A percentile compares a stretch with the other conserved stretches of the same genome.
These are phyloP conservation scores for Leptinotarsa lineolata DNA, from an alignment of 1,140 invertebrate genomes.

Conservation along the genomic window DNA sequence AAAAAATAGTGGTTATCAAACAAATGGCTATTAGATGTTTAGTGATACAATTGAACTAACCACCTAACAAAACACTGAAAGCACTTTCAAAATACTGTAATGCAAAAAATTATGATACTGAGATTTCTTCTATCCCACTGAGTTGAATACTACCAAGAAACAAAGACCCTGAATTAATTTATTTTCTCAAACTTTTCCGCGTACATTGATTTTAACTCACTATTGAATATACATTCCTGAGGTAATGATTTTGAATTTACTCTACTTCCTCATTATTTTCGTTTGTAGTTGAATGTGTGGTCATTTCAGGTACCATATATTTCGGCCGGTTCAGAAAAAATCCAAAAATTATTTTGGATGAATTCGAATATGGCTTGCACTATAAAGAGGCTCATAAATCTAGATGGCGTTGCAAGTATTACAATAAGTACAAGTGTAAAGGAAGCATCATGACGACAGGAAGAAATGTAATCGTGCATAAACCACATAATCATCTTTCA, in stretches of 20 bases:
- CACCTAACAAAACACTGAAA: too few relatives aligned
- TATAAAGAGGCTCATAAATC: constrained; percentile 31
- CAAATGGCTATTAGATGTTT: too few relatives aligned
- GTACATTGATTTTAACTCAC: background rate
- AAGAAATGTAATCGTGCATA: constrained; percentile 26
- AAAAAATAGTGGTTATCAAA: too few relatives aligned
- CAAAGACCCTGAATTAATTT: too few relatives aligned
- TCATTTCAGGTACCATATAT: constrained; percentile 21
- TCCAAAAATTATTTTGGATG: constrained; percentile 18
- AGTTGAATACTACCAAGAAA: too few relatives aligned
- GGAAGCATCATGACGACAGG: constrained; percentile 14
- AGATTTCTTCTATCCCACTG: too few relatives aligned
- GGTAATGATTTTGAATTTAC: background rate
- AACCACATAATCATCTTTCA: constrained; percentile 30
- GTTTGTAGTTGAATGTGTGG: background rate
- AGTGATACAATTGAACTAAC: too few relatives aligned
- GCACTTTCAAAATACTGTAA: too few relatives aligned
- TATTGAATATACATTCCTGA: background rate
- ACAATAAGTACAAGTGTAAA: background rate
- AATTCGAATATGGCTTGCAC: constrained; percentile 23
- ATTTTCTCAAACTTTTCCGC: too few relatives aligned
- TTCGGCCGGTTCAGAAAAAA: constrained; percentile 21
- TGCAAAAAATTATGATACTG: too few relatives aligned
- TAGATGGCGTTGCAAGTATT: constrained; percentile 39
- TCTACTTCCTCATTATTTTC: background rate